Conservation (phyloP, 2,888 invertebrate species). For the Melieria picta region DNA sequence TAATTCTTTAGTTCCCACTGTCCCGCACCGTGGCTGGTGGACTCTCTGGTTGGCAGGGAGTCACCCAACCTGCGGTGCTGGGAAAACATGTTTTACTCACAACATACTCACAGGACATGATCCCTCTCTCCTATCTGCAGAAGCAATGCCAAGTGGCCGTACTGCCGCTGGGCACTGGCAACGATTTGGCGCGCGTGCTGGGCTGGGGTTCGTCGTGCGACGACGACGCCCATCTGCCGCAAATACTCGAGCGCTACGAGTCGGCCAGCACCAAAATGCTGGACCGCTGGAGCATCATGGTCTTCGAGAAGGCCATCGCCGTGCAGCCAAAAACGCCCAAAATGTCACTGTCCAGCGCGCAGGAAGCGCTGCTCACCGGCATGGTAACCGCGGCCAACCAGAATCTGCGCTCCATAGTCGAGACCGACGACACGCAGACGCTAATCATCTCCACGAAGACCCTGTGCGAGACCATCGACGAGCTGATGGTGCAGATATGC, state of each 20-base stretch:
- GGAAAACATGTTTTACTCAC: neutral
- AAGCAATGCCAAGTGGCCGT: slow-evolving; percentile 95
- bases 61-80: neutral
- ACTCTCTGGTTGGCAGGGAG: neutral
- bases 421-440: slow-evolving; percentile 79
- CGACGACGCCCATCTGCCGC: slow-evolving; percentile 92
- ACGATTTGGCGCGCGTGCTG: slow-evolving; percentile 92
- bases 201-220: slow-evolving; percentile 98
- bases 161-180: slow-evolving; percentile 94
- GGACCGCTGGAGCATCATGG: slow-evolving; percentile 97
- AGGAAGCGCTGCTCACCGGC: slow-evolving; percentile 70
- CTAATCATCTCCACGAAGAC: slow-evolving; percentile 79
- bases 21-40: neutral
- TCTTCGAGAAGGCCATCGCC: slow-evolving; percentile 81
- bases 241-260: slow-evolving; percentile 92
- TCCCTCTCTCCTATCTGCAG: slow-evolving; percentile 64
- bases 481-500: slow-evolving; percentile 74
- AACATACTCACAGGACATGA: neutral
- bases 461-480: slow-evolving; percentile 82
- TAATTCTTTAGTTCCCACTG: neutral
- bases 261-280: slow-evolving; percentile 98
- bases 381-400: slow-evolving; percentile 82
- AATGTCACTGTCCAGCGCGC: slow-evolving; percentile 67
- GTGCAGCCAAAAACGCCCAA: slow-evolving; percentile 68
- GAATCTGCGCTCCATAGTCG: slow-evolving; percentile 87